Percentiles rank a stretch among this genome's conserved stretches.
phyloP scores from a whole-genome alignment of 1,140 invertebrate genomes.

The Brachionus paranguensis region DNA sequence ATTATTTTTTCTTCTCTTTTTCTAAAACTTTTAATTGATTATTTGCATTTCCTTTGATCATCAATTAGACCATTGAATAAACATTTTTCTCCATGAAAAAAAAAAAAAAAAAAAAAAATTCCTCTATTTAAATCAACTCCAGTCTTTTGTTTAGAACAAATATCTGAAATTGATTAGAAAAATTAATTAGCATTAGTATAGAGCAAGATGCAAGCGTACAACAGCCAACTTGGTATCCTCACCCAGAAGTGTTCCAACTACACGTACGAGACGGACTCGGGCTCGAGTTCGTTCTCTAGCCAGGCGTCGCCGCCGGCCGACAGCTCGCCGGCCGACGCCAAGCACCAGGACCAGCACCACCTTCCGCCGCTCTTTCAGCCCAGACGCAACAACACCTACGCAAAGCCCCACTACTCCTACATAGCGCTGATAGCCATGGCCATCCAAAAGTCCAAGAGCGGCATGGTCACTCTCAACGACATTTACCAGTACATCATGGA shows the following conservation, averaged over 20 bases:
- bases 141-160: background rate
- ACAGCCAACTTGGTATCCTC: background rate
- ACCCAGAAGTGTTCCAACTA: constrained; percentile 8
- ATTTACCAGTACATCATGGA: constrained; percentile 99
- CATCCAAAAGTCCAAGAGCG: constrained; percentile 87
- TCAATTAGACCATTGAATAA: constrained; percentile 25
- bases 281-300: background rate
- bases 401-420: constrained; percentile 79
- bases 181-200: background rate
- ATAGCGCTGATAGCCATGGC: constrained; percentile 99
- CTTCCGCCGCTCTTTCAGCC: background rate
- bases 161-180: background rate
- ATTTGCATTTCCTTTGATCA: background rate
- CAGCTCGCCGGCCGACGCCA: background rate
- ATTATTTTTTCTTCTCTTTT: background rate
- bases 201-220: background rate
- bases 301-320: background rate
- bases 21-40: constrained; percentile 28
- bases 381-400: constrained; percentile 13
- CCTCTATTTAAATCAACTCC: background rate
- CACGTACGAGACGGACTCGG: background rate
- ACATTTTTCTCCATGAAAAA: background rate
- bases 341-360: background rate
- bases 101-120: background rate
- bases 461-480: constrained; percentile 94